Percentiles rank a stretch among this genome's conserved stretches.
These are phyloP conservation scores for Orchesellides sinensis DNA, from an alignment of 2,888 invertebrate genomes.

Conservation along the genomic window DNA sequence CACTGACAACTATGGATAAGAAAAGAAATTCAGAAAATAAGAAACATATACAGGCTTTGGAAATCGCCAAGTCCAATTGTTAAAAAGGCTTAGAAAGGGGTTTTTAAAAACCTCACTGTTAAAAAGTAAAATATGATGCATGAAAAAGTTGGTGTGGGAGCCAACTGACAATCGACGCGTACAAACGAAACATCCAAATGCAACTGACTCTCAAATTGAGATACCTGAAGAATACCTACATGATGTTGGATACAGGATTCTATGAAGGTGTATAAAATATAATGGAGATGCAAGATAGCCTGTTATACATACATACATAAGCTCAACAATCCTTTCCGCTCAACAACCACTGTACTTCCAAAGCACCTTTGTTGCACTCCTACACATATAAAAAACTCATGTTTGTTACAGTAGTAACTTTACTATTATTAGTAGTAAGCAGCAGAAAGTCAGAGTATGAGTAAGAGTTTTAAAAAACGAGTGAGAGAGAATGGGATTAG, in stretches of 20 bases:
- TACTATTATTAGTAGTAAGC: neutral
- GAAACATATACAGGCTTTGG: neutral
- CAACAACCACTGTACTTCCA: constrained; percentile 13
- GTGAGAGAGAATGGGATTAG: constrained; percentile 45
- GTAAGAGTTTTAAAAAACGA: constrained; percentile 13
- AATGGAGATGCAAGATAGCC: constrained; percentile 19
- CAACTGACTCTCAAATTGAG: constrained; percentile 54
- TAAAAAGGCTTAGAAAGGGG: neutral
- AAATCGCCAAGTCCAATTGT: neutral
- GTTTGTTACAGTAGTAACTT: constrained; percentile 11
- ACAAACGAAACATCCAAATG: constrained; percentile 43
- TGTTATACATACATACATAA: too few species aligned
- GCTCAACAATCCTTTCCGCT: constrained; percentile 56
- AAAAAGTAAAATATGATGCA: neutral
- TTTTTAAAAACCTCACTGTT: constrained; percentile 3
- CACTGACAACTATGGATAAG: too few species aligned
- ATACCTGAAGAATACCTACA: constrained; percentile 31
- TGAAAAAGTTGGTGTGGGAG: neutral
- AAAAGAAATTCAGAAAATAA: too few species aligned
- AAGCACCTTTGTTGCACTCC: neutral
- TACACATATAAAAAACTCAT: neutral
- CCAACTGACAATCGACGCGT: constrained; percentile 30
- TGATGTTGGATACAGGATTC: constrained; percentile 6
- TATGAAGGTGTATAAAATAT: neutral
- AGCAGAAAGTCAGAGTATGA: neutral